phyloP scores from a whole-genome alignment of 1,140 invertebrate species.

The Scaptomyza pallida region DNA sequence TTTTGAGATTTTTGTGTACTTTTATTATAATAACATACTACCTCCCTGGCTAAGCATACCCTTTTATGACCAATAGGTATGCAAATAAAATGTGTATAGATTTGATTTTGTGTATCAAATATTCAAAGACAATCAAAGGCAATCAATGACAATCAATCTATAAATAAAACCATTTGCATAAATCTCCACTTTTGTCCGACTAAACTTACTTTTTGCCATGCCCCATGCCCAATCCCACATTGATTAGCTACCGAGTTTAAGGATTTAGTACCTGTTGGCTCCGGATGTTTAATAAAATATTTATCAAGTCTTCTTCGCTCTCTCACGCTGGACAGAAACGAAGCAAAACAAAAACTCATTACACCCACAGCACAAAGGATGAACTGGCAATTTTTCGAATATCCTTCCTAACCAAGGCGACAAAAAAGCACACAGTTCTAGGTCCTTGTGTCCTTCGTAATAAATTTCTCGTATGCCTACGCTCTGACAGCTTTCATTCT shows the following conservation, averaged over 20 bases:
- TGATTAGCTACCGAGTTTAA: slow-evolving; percentile 49
- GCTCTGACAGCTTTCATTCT: slow-evolving; percentile 30
- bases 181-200: slow-evolving; percentile 53
- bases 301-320: slow-evolving; percentile 13
- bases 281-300: slow-evolving; percentile 67
- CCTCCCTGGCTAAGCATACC: not conserved
- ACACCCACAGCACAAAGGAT: slow-evolving; percentile 32
- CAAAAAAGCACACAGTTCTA: slow-evolving; percentile 44
- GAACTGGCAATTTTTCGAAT: slow-evolving; percentile 65
- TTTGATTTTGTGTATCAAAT: slow-evolving; percentile 50
- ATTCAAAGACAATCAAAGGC: slow-evolving; percentile 33
- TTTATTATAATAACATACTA: no score
- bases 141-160: slow-evolving; percentile 76
- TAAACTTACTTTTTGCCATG: no score
- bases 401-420: slow-evolving; percentile 53
- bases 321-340: not conserved
- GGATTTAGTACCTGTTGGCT: slow-evolving; percentile 56
- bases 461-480: slow-evolving; percentile 71
- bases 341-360: slow-evolving; percentile 15
- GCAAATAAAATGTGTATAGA: slow-evolving; percentile 30
- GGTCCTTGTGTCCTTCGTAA: slow-evolving; percentile 44
- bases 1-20: slow-evolving; percentile 63
- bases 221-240: no score
- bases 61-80: not conserved
- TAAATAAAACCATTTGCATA: slow-evolving; percentile 73